Evolutionary conservation across 2,113 vertebrate genomes (phyloP), one percentile per base, ranked within the genome.

Genomic region (Athene cunicularia): DNA sequence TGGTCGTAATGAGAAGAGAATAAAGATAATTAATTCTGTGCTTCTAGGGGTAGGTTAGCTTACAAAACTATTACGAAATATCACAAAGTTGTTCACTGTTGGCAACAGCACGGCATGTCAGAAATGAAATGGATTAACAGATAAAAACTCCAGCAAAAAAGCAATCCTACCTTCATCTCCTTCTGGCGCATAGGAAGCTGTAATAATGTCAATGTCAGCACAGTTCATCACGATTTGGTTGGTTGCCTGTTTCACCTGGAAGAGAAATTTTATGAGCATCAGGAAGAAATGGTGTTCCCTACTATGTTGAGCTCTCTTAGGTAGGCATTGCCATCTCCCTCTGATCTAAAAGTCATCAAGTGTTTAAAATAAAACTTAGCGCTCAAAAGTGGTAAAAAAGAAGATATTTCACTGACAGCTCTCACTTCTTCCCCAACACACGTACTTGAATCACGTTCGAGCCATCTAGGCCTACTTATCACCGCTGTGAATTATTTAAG

Each of bases 201-300:
- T 99, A 96, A 99, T 99, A 96, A 99, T 99, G 98, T 99, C 99
- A 72, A 99, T 99, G 98, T 99, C 99, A 41, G 99, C 99, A 85
- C 99, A 99, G 98, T 99, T 99, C 99, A 99, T 99, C 98, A 99
- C 99, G 95, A 99, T 99, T 96, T 99, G 99, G 98, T 99, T 99
- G 86, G 99, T 99, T 41, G 99, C 98, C 96, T 99, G 99, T 95
- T 98, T 99, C 92, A 99, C 99, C 99, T 99, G 98, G 5, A 98
- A 98, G 93, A 94, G 45, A 97, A 93, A 93, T 28, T 2, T n/a
- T 7, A 32, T 56, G 41, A 88, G 45, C 17, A 58, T 39, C 43
- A 70, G 64, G 89, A 85, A 79, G 22, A 23, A 45, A 28, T 2
- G 4, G 30, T 11, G 35, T 16, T 33, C 68, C 55, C 53, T 41